Evolutionary conservation across 1,140 invertebrate genomes (phyloP).

Genomic region (Papilio machaon): DNA sequence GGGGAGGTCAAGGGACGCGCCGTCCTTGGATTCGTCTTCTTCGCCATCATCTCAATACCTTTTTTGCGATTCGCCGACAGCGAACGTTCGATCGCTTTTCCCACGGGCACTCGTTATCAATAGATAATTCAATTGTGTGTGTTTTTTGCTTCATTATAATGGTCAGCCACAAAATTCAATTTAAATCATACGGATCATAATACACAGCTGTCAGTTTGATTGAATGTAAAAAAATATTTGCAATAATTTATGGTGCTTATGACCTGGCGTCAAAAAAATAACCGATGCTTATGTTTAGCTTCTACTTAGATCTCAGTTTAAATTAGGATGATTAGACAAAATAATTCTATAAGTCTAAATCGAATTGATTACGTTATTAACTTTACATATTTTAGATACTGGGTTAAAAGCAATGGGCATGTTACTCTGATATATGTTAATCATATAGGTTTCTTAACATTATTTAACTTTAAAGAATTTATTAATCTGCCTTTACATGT

Average conservation of each 20-base stretch:
- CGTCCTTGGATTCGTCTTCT: constrained; percentile 69
- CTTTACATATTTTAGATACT: background rate
- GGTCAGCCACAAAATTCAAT: constrained; percentile 34
- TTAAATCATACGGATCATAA: constrained; percentile 31
- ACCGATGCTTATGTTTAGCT: background rate
- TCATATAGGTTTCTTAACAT: background rate
- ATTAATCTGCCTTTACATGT: background rate
- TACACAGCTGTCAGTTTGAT: constrained; percentile 10
- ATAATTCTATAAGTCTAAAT: background rate
- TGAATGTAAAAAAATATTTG: constrained; percentile 3
- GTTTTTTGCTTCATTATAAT: constrained; percentile 57
- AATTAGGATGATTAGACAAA: background rate
- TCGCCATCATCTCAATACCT: constrained; percentile 73
- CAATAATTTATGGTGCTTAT: constrained; percentile 1
- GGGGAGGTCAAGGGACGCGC: constrained; percentile 43
- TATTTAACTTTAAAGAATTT: background rate
- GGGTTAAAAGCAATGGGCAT: background rate
- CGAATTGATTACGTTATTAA: background rate
- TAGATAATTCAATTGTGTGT: constrained; percentile 66
- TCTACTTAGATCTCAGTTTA: background rate
- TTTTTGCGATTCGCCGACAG: constrained; percentile 77
- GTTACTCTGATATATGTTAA: background rate
- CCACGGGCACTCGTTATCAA: constrained; percentile 68
- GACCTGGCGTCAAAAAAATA: background rate
- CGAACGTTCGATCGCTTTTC: constrained; percentile 72